Evolutionary conservation across 2,888 invertebrate species (phyloP).

Genomic region (Chloroclystis v-ata): DNA sequence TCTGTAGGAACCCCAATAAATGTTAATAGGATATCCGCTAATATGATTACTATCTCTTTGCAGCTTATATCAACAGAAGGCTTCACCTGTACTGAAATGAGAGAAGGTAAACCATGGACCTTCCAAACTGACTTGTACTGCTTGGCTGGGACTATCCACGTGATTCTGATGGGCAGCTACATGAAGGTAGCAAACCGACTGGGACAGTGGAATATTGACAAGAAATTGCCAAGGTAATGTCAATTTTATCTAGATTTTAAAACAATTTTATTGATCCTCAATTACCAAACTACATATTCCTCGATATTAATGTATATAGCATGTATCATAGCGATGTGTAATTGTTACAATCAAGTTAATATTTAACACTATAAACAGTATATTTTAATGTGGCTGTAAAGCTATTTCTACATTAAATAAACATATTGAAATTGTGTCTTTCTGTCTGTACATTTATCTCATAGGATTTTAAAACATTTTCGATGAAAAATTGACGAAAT

Average conservation of each 20-base stretch:
- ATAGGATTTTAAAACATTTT: background rate
- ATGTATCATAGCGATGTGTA: too few relatives aligned
- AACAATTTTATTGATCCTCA: too few relatives aligned
- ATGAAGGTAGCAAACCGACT: constrained; percentile 86
- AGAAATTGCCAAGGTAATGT: constrained; percentile 82
- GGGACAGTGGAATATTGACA: constrained; percentile 83
- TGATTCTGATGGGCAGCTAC: constrained; percentile 91
- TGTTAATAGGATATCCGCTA: too few relatives aligned
- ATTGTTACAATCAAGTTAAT: too few relatives aligned
- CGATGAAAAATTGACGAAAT: background rate
- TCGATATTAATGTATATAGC: too few relatives aligned
- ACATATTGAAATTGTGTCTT: too few relatives aligned
- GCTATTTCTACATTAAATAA: too few relatives aligned
- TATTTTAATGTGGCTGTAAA: too few relatives aligned
- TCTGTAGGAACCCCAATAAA: too few relatives aligned
- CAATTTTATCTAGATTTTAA: too few relatives aligned
- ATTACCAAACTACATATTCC: too few relatives aligned
- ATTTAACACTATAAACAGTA: too few relatives aligned
- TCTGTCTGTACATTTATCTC: background rate
- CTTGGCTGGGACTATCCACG: constrained; percentile 91
- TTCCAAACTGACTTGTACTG: constrained; percentile 96
- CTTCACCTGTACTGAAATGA: constrained; percentile 94
- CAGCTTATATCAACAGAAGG: constrained; percentile 86
- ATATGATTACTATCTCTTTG: constrained; percentile 26
- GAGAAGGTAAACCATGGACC: constrained; percentile 93